These are phyloP conservation scores for Sternotherus odoratus DNA, from an alignment of 2,797 vertebrate genomes.

Conservation along the genomic window DNA sequence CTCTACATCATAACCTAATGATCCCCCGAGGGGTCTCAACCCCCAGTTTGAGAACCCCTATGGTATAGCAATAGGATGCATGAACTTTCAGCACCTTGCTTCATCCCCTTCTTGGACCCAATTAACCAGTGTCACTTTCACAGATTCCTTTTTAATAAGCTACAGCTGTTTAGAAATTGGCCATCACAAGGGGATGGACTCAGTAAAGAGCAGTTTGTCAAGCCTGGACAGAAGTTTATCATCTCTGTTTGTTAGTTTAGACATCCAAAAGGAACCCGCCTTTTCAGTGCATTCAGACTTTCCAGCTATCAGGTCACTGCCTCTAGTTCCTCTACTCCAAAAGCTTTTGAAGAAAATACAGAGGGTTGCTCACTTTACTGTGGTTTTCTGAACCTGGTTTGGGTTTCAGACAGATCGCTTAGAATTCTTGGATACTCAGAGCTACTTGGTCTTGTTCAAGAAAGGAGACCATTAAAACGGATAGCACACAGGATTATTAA, in stretches of 20 bases:
- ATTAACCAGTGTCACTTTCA: slow-evolving; percentile 7
- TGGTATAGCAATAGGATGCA: no score
- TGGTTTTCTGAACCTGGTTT: background rate
- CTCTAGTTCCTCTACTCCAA: background rate
- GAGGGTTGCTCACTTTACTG: accelerated
- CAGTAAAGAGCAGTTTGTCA: background rate
- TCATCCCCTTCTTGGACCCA: background rate
- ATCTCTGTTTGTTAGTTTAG: background rate
- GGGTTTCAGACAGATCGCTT: background rate
- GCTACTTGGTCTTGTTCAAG: no score
- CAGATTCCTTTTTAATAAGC: background rate
- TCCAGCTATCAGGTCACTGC: background rate
- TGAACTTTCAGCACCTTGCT: background rate
- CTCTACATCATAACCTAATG: no score
- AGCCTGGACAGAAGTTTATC: accelerated
- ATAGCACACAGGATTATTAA: accelerated
- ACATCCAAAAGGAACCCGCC: background rate
- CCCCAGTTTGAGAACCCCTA: no score
- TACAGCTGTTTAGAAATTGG: background rate
- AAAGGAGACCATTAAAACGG: accelerated
- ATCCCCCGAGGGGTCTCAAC: no score
- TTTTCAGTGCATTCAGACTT: accelerated
- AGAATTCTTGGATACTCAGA: background rate
- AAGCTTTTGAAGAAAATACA: background rate
- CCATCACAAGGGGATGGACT: background rate